phyloP scores from a whole-genome alignment of 2,113 vertebrate genomes.

The Engraulis encrasicolus region DNA sequence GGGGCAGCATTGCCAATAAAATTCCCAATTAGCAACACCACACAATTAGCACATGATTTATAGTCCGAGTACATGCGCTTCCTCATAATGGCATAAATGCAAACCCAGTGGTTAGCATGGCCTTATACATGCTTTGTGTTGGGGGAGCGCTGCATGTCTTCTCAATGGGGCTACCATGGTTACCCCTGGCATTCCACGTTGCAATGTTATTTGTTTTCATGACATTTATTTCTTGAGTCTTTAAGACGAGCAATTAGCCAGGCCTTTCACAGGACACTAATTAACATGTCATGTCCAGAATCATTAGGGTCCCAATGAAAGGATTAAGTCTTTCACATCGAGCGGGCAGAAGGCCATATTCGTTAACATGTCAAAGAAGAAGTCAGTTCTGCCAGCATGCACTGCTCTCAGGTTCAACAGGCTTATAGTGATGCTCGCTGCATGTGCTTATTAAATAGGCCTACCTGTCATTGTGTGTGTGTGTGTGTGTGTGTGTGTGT shows the following conservation, averaged over 20 bases:
- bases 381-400: too few species aligned
- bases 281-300: neutral
- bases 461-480: too few species aligned
- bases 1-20: neutral
- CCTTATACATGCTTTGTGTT: neutral
- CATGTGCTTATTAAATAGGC: too few species aligned
- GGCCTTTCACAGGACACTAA: neutral
- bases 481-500: too few species aligned
- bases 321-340: neutral
- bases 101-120: neutral
- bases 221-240: neutral
- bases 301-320: neutral
- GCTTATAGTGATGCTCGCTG: too few species aligned
- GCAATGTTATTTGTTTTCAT: neutral
- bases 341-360: neutral
- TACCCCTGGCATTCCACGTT: neutral
- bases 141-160: neutral
- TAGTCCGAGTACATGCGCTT: too few species aligned
- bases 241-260: neutral
- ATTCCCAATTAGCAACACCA: neutral
- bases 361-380: too few species aligned
- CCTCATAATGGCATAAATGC: too few species aligned
- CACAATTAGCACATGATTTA: neutral
- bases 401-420: too few species aligned
- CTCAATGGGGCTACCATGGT: neutral